phyloP scores from a whole-genome alignment of 2,797 vertebrate species.

The Galago senegalensis region DNA sequence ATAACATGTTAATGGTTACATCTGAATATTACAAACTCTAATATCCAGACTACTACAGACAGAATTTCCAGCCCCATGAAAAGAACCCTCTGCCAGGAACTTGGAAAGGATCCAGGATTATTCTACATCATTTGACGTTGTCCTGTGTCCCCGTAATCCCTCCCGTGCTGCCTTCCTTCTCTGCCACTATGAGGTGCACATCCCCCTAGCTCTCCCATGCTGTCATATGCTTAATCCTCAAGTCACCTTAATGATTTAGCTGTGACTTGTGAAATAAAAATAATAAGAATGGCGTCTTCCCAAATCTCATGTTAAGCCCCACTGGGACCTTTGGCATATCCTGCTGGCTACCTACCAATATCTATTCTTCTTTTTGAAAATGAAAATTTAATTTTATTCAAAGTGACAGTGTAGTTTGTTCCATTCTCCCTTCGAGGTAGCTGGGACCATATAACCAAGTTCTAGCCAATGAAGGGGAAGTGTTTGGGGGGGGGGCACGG shows the following conservation, averaged over 20 bases:
- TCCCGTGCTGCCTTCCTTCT: neutral
- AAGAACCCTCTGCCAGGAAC: neutral
- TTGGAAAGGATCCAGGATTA: neutral
- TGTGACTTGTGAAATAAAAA: neutral
- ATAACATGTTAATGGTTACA: neutral
- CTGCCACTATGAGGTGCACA: neutral
- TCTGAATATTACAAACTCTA: neutral
- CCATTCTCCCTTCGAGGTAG: neutral
- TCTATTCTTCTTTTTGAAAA: constrained; percentile 12
- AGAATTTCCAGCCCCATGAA: neutral
- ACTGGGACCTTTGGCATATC: neutral
- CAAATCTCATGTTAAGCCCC: neutral
- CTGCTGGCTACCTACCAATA: neutral
- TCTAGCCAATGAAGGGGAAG: neutral
- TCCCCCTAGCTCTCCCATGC: neutral
- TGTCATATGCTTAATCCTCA: neutral
- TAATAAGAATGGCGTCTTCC: neutral
- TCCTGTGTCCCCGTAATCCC: neutral
- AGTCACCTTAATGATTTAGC: neutral
- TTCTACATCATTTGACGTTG: neutral
- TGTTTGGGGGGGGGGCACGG: too few species aligned
- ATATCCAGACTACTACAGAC: neutral
- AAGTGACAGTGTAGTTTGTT: neutral
- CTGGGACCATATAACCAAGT: neutral
- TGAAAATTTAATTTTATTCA: neutral